phyloP scores from a whole-genome alignment of 2,888 invertebrate species.

The Epiblema foenella region DNA sequence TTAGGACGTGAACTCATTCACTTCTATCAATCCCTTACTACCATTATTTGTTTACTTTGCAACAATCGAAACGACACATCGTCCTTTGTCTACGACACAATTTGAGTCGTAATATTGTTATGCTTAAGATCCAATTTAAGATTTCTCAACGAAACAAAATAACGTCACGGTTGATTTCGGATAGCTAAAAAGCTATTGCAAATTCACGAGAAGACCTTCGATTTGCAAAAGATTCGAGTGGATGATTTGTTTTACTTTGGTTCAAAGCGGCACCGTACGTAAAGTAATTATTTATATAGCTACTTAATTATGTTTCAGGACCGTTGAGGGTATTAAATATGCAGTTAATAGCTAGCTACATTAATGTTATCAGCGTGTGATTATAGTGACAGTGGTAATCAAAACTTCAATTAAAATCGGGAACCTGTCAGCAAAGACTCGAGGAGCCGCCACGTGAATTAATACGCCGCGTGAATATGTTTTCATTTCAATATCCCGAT shows the following conservation, averaged over 20 bases:
- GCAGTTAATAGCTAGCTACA: not conserved
- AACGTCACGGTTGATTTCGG: conserved; percentile 52
- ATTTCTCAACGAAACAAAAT: conserved; percentile 34
- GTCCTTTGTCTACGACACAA: conserved; percentile 49
- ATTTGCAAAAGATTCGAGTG: conserved; percentile 59
- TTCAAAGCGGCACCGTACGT: conserved; percentile 44
- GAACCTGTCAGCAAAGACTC: conserved; percentile 71
- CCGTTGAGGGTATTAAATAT: not conserved
- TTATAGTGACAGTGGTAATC: conserved; percentile 73
- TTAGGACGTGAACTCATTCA: conserved; percentile 76
- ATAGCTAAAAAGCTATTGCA: conserved; percentile 58
- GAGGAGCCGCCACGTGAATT: conserved; percentile 71
- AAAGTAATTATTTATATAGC: conserved; percentile 41
- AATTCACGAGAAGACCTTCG: conserved; percentile 60
- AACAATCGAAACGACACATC: conserved; percentile 61
- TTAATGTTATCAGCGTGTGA: conserved; percentile 10
- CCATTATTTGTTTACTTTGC: conserved; percentile 73
- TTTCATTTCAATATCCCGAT: conserved; percentile 65
- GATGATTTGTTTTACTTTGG: conserved; percentile 58
- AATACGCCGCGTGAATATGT: conserved; percentile 68
- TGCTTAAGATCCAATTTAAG: conserved; percentile 53
- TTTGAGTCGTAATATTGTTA: conserved; percentile 54
- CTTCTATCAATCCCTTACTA: conserved; percentile 74
- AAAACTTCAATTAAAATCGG: conserved; percentile 82
- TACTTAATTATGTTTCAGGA: conserved; percentile 17